Percentiles rank a stretch among this genome's conserved stretches.
These are phyloP conservation scores for Colossoma macropomum DNA, from an alignment of 2,113 vertebrate genomes.

Conservation along the genomic window DNA sequence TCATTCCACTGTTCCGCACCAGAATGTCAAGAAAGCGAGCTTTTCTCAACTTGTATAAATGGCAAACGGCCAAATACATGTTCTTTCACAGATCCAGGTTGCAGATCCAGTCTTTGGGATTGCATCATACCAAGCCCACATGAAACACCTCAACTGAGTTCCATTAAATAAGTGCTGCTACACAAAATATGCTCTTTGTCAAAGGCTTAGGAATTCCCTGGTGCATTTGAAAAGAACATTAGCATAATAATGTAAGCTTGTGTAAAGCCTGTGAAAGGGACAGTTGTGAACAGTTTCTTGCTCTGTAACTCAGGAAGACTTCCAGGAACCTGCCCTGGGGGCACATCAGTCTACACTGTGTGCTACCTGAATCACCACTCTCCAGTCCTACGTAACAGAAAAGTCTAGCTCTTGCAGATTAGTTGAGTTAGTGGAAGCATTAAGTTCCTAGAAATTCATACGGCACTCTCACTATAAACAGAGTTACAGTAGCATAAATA, in stretches of 20 bases:
- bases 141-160: constrained; percentile 2
- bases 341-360: neutral
- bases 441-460: neutral
- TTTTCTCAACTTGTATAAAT: neutral
- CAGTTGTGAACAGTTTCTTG: neutral
- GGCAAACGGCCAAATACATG: neutral
- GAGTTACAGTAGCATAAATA: neutral
- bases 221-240: constrained; percentile 55
- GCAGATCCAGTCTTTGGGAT: neutral
- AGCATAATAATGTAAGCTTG: constrained; percentile 55
- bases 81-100: neutral
- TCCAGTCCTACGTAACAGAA: neutral
- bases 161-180: constrained; percentile 46
- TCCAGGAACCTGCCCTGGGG: neutral
- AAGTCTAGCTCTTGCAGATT: neutral
- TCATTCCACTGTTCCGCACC: neutral
- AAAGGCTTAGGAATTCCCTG: constrained; percentile 37
- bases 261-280: neutral
- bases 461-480: neutral
- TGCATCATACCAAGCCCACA: neutral
- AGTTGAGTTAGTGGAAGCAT: neutral
- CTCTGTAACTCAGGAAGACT: neutral
- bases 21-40: neutral
- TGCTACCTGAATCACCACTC: neutral
- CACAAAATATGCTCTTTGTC: constrained; percentile 24